Conservation (phyloP, 1,140 invertebrate species). For the Drosophila bifasciata region DNA sequence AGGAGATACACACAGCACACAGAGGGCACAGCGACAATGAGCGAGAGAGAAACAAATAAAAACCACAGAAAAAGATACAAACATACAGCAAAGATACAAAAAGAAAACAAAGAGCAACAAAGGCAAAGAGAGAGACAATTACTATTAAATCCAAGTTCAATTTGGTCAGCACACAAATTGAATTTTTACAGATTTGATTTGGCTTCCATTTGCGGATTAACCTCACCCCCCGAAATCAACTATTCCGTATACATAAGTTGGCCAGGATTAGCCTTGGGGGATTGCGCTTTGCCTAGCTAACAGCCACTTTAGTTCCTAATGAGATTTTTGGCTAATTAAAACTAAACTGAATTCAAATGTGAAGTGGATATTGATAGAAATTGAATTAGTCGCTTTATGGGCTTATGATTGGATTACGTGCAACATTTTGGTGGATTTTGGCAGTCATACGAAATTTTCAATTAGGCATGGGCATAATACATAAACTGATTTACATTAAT, state of each 20-base stretch:
- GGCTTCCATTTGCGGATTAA: constrained; percentile 36
- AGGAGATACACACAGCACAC: too few relatives aligned
- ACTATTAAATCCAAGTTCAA: constrained; percentile 62
- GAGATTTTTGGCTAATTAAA: constrained; percentile 41
- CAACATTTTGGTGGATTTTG: too few relatives aligned
- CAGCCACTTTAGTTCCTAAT: constrained; percentile 15
- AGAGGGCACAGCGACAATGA: neutral
- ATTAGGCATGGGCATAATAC: too few relatives aligned
- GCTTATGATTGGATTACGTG: neutral
- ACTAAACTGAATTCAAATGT: constrained; percentile 30
- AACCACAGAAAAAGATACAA: neutral
- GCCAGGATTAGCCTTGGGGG: neutral
- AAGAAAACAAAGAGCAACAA: constrained; percentile 2
- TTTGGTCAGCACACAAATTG: constrained; percentile 44
- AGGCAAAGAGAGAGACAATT: constrained; percentile 33
- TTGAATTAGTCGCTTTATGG: constrained; percentile 1
- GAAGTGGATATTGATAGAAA: neutral
- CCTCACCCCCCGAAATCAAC: constrained; percentile 15
- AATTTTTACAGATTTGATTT: constrained; percentile 58
- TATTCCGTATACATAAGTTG: constrained; percentile 11
- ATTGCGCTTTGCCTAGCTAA: constrained; percentile 3
- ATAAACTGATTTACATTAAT: too few relatives aligned
- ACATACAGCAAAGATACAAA: too few relatives aligned
- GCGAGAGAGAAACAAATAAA: constrained; percentile 16
- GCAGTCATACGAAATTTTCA: too few relatives aligned